Base-by-base conservation (phyloP, 1,140 invertebrate genomes). In the Drosophila watanabei region DNA sequence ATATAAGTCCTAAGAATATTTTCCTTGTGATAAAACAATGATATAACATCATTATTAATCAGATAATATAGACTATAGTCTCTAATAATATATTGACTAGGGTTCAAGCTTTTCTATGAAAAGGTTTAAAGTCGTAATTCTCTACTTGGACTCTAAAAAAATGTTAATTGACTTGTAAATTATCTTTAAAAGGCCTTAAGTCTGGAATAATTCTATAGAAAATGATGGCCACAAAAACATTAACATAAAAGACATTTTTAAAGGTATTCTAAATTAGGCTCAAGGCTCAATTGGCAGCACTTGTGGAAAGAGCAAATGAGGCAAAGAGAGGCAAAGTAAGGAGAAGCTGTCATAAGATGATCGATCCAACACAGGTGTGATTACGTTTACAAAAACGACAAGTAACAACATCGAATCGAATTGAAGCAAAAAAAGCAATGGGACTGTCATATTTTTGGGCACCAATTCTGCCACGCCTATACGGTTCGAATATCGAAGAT, bases 351-450 rank as follows among this genome's bases (percentile, higher is more conserved):
- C 20, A 18, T 11, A 49, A 49, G 11, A 68, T 70, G 66, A 52
- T 41, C 35, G 35, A 64, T 32, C 16, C 16, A 18, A 16, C 58
- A 35, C 58, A 35, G 43, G 28, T 32, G 28, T 13, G 24, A 32
- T 30, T 64, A 24, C 4, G 20, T n/a, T 16, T 61, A 61, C 41
- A 49, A 20, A 48, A 43, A 49, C n/a, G 32, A 20, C 41, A 39
- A 45, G 62, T 56, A 68, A 71, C 68, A 39, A 54, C 65, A 71
- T 71, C 41, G 68, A 57, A 49, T 24, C 41, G 68, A 57, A 49
- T 32, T 48, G 64, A 71, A 56, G 68, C 68, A 71, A 68, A 51
- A 11, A 52, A 71, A 16, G 68, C 68, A 68, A 39, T 56, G 49
- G 64, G 66, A 49, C 68, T 56, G 37, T 71, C 49, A 24, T 32